Evolutionary conservation across 2,113 vertebrate species (phyloP).

Genomic region (Lophura nycthemera): DNA sequence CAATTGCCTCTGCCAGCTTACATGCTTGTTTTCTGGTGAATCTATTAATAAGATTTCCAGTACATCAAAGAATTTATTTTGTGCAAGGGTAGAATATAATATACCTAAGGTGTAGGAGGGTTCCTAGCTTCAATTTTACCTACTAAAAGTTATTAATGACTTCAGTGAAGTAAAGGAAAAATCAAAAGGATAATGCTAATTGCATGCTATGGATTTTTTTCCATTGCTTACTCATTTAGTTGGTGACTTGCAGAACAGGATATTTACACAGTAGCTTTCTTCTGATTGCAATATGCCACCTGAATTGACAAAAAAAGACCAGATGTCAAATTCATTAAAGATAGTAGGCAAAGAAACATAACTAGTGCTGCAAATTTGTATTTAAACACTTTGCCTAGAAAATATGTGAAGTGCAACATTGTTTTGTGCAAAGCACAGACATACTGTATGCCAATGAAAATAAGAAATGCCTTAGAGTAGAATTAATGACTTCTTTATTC

Average conservation of each 20-base stretch:
- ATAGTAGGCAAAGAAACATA: constrained; percentile 19
- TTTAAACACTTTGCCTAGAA: not conserved
- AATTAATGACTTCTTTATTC: not conserved
- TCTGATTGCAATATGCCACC: constrained; percentile 28
- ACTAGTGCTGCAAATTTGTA: not conserved
- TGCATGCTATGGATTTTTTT: constrained; percentile 24
- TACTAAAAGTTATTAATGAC: constrained; percentile 60
- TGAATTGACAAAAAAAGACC: constrained; percentile 47
- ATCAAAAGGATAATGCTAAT: constrained; percentile 41
- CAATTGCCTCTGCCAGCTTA: constrained; percentile 56
- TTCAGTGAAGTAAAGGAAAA: constrained; percentile 24
- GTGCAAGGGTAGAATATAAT: constrained; percentile 33
- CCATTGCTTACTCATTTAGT: constrained; percentile 41
- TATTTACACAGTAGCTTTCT: constrained; percentile 22
- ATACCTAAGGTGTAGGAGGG: not conserved
- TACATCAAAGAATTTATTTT: constrained; percentile 52
- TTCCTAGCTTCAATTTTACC: constrained; percentile 30
- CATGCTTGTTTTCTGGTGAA: constrained; percentile 61
- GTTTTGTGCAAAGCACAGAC: not conserved
- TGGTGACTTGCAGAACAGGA: constrained; percentile 18
- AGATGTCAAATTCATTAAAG: constrained; percentile 68
- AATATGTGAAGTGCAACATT: not conserved
- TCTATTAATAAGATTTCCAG: constrained; percentile 61
- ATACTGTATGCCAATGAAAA: not conserved
- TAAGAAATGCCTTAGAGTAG: not conserved